phyloP scores from a whole-genome alignment of 2,797 vertebrate genomes.

The Onychomys arenicola region DNA sequence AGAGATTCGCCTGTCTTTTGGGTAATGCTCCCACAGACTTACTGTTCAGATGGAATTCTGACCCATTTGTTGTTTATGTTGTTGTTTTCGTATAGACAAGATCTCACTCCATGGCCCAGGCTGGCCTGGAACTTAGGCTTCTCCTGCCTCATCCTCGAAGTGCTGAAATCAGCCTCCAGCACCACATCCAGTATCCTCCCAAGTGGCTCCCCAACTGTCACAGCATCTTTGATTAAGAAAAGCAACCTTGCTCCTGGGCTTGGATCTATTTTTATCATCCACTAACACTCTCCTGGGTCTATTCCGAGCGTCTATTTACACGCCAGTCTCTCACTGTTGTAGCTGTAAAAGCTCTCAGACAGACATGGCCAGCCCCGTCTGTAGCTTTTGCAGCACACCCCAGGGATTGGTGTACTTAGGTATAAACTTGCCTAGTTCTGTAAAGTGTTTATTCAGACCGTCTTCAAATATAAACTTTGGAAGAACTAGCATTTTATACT shows the following conservation, averaged over 20 bases:
- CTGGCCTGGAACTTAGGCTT: background rate
- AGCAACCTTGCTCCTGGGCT: background rate
- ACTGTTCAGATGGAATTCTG: background rate
- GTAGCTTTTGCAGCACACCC: background rate
- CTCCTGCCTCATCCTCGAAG: background rate
- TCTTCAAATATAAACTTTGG: background rate
- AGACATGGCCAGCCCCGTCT: background rate
- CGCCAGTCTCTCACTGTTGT: background rate
- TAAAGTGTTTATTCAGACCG: background rate
- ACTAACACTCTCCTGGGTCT: background rate
- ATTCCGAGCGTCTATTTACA: background rate
- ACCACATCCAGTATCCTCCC: background rate
- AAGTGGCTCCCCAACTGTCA: background rate
- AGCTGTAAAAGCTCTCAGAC: background rate
- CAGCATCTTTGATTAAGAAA: conserved; percentile 7
- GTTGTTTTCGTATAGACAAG: background rate
- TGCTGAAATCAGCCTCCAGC: background rate
- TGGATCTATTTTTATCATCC: background rate
- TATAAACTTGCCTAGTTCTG: background rate
- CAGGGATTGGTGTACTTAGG: background rate
- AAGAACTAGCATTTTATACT: background rate
- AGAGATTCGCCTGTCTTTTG: background rate
- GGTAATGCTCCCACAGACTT: background rate
- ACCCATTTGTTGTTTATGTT: too few species aligned
- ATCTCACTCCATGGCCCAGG: background rate